Conservation (phyloP, 30 jellyfish, hydroid and myxozoan genomes). For the Hydractinia echinata region DNA sequence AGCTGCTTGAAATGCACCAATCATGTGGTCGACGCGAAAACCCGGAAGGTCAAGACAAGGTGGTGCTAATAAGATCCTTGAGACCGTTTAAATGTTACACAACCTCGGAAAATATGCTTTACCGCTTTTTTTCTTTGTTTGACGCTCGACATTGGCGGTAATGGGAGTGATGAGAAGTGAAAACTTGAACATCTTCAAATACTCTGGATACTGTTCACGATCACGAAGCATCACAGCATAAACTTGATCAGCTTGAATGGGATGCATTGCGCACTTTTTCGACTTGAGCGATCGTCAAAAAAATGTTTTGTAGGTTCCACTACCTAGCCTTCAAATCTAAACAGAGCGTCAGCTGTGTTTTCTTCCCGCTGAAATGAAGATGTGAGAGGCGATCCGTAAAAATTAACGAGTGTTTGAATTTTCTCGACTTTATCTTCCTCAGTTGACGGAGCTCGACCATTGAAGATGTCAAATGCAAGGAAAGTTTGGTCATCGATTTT, state of each 20-base stretch:
- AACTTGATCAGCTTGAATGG: background rate
- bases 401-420: background rate
- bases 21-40: too few relatives aligned
- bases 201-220: too few relatives aligned
- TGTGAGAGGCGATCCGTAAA: background rate
- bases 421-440: background rate
- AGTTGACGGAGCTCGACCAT: background rate
- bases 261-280: background rate
- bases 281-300: background rate
- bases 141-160: background rate
- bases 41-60: too few relatives aligned
- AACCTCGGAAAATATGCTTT: too few relatives aligned
- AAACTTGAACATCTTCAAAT: background rate
- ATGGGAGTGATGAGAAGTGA: background rate
- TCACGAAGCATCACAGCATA: too few relatives aligned
- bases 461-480: background rate
- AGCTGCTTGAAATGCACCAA: too few relatives aligned
- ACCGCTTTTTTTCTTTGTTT: too few relatives aligned
- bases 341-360: background rate
- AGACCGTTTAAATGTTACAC: too few relatives aligned
- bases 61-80: too few relatives aligned
- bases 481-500: background rate
- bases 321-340: background rate
- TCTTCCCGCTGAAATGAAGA: background rate
- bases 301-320: background rate